Base-by-base conservation (phyloP, 2,797 vertebrate genomes). In the Galagoides demidoff region DNA sequence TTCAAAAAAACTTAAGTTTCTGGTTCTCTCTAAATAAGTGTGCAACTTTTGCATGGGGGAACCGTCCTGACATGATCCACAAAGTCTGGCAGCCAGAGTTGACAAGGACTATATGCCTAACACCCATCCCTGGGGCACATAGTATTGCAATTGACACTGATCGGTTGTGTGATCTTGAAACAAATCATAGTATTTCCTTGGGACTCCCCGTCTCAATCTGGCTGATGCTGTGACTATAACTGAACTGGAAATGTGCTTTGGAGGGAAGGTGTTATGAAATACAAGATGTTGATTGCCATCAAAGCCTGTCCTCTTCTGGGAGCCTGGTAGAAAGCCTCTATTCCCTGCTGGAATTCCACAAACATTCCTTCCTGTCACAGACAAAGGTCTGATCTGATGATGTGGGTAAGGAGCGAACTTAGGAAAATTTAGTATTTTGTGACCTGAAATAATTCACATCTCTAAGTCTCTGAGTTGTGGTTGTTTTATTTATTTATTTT, bases 251-350 rank as follows among this genome's bases (percentile, higher is more conserved):
- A 93, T 12, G 29, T n/a, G 66, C 77, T 94, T 74, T 61, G 76
- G 55, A 52, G 81, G n/a, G 57, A 81, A 95, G 25, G 23, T 68
- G 74, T 94, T 45, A 55, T 31, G 79, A 94, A 88, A 76, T 29
- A 59, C 1, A 16, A 83, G 37, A 49, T 66, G 17, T 16, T 71
- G 61, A n/a, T 43, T 39, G 49, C 87, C 19, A 25, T 63, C 76
- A 49, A 92, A 90, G 57, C 39, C 84, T 43, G 20, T 17, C 45
- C 16, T 55, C 59, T 64, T 71, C 63, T 23, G 45, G 79, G 61
- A 39, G 19, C 52, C 31, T 68, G 29, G 45, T 29, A 49, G 59
- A 66, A 68, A 97, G 8, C 12, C 31, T 19, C 12, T 7, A 52
- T 57, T 90, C 71, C 90, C 73, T 45, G 6, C 2, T 45, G 49